A percentile compares a stretch with the other conserved stretches of the same genome.
Evolutionary conservation across 1,140 invertebrate species (phyloP).

Genomic region (Maniola jurtina): DNA sequence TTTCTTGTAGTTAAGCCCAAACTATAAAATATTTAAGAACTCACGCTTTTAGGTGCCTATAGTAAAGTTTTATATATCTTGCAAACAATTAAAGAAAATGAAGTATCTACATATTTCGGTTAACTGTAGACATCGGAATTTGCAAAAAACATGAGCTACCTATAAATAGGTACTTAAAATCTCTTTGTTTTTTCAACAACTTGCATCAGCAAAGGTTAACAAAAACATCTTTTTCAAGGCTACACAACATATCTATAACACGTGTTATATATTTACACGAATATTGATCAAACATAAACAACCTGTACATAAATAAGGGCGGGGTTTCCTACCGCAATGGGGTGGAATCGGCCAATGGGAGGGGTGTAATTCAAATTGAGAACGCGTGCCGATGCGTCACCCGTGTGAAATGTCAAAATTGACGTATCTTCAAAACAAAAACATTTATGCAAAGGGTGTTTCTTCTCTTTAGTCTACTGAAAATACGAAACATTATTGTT

Average conservation of each 20-base stretch:
- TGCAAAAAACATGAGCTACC: not conserved
- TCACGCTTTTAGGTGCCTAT: too few relatives aligned
- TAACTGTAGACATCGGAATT: too few relatives aligned
- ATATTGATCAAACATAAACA: constrained; percentile 50
- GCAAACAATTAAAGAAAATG: too few relatives aligned
- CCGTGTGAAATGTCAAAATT: constrained; percentile 44
- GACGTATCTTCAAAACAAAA: constrained; percentile 46
- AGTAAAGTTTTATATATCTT: too few relatives aligned
- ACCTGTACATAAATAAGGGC: constrained; percentile 39
- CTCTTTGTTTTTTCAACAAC: not conserved
- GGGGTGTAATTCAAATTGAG: constrained; percentile 37
- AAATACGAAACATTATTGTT: too few relatives aligned
- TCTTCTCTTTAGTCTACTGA: not conserved
- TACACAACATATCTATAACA: constrained; percentile 12
- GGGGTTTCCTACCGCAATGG: constrained; percentile 23
- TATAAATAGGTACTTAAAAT: not conserved
- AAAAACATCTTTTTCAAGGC: constrained; percentile 27
- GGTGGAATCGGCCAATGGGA: constrained; percentile 37
- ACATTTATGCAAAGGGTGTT: constrained; percentile 33
- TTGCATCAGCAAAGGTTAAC: constrained; percentile 11
- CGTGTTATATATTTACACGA: constrained; percentile 5
- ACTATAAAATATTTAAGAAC: too few relatives aligned
- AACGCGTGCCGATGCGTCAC: constrained; percentile 47
- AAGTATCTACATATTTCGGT: too few relatives aligned
- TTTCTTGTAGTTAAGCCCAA: too few relatives aligned